A percentile compares a stretch with the other conserved stretches of the same genome.
Evolutionary conservation across 2,888 invertebrate species (phyloP).

Genomic region (Amphipoea lucens): DNA sequence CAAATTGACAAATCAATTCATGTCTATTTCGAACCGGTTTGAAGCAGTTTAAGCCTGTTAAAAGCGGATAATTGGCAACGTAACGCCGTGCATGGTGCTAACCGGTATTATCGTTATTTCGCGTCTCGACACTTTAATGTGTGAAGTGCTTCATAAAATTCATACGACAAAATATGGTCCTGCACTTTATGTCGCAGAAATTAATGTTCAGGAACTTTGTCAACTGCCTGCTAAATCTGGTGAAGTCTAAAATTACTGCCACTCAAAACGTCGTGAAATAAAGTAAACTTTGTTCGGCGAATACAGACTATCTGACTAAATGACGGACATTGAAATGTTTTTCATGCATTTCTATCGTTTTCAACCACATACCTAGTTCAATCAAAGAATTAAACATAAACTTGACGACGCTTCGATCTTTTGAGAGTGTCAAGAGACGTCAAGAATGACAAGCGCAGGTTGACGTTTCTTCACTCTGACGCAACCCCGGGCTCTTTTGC

Average conservation of each 20-base stretch:
- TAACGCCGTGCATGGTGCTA: constrained; percentile 49
- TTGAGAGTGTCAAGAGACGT: no score
- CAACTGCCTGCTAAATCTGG: constrained; percentile 31
- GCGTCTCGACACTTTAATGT: constrained; percentile 53
- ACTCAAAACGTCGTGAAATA: constrained; percentile 22
- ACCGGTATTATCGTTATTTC: constrained; percentile 55
- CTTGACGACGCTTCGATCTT: no score
- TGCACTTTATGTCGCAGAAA: constrained; percentile 35
- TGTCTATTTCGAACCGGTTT: constrained; percentile 32
- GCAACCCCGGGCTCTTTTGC: no score
- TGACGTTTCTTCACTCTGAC: no score
- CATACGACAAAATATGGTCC: constrained; percentile 29
- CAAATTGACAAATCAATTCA: constrained; percentile 45
- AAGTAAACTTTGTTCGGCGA: constrained; percentile 6
- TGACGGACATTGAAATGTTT: not conserved
- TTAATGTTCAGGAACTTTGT: constrained; percentile 39
- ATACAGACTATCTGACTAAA: not conserved
- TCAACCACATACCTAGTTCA: no score
- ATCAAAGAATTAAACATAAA: no score
- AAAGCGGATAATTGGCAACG: constrained; percentile 54
- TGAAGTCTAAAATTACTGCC: constrained; percentile 19
- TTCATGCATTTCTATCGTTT: not conserved
- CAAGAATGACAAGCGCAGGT: no score
- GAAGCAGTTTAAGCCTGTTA: constrained; percentile 39
- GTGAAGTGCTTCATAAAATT: constrained; percentile 46